Percentiles rank a stretch among this genome's conserved stretches.
These are phyloP conservation scores for Lasioglossum zephyrum DNA, from an alignment of 2,888 invertebrate genomes.

Conservation along the genomic window DNA sequence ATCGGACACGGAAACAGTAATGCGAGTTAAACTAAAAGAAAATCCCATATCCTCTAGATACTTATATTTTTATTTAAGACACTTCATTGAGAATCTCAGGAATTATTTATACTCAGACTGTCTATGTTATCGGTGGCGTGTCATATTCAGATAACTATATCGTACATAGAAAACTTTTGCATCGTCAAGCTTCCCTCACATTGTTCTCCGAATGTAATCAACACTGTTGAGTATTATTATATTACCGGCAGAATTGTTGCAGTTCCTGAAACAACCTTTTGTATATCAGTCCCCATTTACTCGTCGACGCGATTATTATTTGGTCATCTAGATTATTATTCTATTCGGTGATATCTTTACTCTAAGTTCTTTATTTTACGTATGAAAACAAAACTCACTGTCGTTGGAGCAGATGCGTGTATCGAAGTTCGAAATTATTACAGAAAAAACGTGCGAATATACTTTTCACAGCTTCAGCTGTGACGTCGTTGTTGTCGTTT, in stretches of 20 bases:
- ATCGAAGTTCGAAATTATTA: neutral
- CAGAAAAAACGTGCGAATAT: neutral
- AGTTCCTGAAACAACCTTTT: neutral
- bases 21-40: neutral
- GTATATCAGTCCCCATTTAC: neutral
- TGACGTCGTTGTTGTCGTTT: neutral
- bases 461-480: neutral
- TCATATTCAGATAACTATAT: neutral
- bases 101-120: conserved; percentile 10
- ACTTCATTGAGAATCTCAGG: conserved; percentile 13
- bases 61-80: conserved; percentile 23
- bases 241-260: neutral
- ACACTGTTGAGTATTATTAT: conserved; percentile 1
- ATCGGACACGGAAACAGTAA: neutral
- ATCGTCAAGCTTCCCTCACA: neutral
- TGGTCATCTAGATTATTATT: conserved; percentile 19
- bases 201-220: neutral
- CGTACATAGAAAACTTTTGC: neutral
- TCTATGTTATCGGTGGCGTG: neutral
- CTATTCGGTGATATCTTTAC: neutral
- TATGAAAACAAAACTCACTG: neutral
- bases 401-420: neutral
- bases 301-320: conserved; percentile 2
- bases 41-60: neutral
- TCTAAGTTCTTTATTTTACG: neutral